Evolutionary conservation across 1,140 invertebrate species (phyloP), one percentile per base, ranked within the genome.

Genomic region (Magallana angulata): DNA sequence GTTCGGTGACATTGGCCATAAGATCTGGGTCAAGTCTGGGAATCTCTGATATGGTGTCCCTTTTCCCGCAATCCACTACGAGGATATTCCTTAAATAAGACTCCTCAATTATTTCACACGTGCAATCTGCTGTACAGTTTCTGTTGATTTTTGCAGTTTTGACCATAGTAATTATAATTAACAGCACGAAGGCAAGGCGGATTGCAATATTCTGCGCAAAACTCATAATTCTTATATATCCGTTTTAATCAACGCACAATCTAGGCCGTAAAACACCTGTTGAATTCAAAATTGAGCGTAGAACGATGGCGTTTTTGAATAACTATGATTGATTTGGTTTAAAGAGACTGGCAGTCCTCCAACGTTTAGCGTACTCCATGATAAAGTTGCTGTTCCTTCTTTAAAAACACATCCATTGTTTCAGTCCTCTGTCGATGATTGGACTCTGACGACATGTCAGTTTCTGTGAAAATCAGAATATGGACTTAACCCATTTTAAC

Each of bases 401-500:
- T 76, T 36, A 11, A 18, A 76, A 36, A 76, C 9, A 76, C 1
- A 36, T 12, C 8, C 68, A 48, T 76, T 18, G 24, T 24, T 12
- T 48, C 4, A 30, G 68, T 76, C 68, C 68, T 36, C 7, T 30
- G 68, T 30, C 18, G 24, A 30, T 76, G 24, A 7, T 11, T 16
- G 14, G 7, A 11, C 11, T 76, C 68, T 76, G 8, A 76, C 24
- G 36, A 76, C 68, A 76, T 30, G 36, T 4, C 68, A 6, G 68
- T 76, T 76, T 12, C 36, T 12, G 24, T 76, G 68, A 76, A 76
- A 76, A 76, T 76, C 68, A 76, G 68, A 76, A 76, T 30, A 76
- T 76, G 68, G 68, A 76, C 68, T 76, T 76, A 76, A 76, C 68
- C 68, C 68, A 76, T 76, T 76, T 76, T 30, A 76, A 76, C 68